phyloP scores from a whole-genome alignment of 2,113 vertebrate species.

The Cygnus atratus region DNA sequence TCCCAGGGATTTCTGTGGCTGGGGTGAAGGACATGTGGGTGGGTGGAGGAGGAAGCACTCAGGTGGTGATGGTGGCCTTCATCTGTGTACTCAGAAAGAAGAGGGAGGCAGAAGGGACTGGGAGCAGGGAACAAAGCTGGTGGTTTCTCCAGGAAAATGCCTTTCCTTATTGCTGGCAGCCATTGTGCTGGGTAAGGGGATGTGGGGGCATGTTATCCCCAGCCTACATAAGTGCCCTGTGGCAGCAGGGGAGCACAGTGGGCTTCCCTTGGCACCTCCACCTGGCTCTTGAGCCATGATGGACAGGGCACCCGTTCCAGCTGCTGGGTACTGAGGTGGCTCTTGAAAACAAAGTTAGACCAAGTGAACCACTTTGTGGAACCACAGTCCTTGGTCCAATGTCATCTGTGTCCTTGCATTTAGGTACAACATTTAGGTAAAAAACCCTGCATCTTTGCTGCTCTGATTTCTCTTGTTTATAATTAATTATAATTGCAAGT shows the following conservation, averaged over 20 bases:
- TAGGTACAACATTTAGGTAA: background rate
- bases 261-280: background rate
- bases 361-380: background rate
- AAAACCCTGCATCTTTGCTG: background rate
- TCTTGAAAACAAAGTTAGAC: background rate
- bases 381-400: background rate
- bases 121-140: background rate
- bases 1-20: background rate
- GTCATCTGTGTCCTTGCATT: background rate
- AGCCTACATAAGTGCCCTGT: background rate
- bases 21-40: background rate
- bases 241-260: background rate
- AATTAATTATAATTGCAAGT: background rate
- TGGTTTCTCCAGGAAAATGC: background rate
- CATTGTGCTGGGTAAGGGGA: too few species aligned
- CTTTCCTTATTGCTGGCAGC: background rate
- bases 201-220: too few species aligned
- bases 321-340: background rate
- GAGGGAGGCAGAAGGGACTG: background rate
- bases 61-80: background rate
- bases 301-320: background rate
- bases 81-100: background rate
- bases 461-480: background rate
- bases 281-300: background rate
- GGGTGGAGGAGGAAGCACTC: background rate